Evolutionary conservation across 2,113 vertebrate species (phyloP), one percentile per base, ranked within the genome.

Genomic region (Bostrychus sinensis): DNA sequence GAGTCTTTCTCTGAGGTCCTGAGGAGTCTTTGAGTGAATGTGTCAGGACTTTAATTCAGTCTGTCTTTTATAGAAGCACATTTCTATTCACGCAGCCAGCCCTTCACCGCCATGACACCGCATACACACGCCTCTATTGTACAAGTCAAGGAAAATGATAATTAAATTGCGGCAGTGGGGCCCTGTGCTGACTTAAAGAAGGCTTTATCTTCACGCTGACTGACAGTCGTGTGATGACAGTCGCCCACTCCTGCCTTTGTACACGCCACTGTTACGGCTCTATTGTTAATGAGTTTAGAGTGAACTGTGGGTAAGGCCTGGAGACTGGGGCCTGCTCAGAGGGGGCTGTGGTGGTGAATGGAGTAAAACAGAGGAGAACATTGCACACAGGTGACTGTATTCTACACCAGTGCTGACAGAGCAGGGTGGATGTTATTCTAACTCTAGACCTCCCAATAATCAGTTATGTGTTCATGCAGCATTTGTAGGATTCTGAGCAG

Each of bases 221-320:
- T 85, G 86, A 77, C 85, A 88, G 85, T 61, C 77, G 56, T 42
- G 17, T 75, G 62, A 85, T 73, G 77, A 19, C 71, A 57, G 70
- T 82, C 81, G 78, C 85, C 85, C 83, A 84, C 82, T 78, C 82
- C 64, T 82, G 64, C 75, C 72, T 86, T 78, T 80, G 71, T 89
- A 73, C 7, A 14, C 59, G 36, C 65, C 43, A 84, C 88, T 88
- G 80, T 87, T 87, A 59, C 14, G 61, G 60, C 64, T 75, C 65
- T 37, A 66, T 80, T 82, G 77, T 84, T 86, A 86, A 88, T 89
- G 80, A 85, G 77, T 88, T 89, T 80, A 81, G 81, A 78, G 83
- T 86, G 69, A 88, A 84, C 77, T 60, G 58, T 42, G 69, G 69
- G 71, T 78, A 79, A 77, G 71, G 82, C 78, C 56, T 72, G 65